Evolutionary conservation across 2,888 invertebrate species (phyloP), one percentile per base, ranked within the genome.

Genomic region (Drosophila infuscata): DNA sequence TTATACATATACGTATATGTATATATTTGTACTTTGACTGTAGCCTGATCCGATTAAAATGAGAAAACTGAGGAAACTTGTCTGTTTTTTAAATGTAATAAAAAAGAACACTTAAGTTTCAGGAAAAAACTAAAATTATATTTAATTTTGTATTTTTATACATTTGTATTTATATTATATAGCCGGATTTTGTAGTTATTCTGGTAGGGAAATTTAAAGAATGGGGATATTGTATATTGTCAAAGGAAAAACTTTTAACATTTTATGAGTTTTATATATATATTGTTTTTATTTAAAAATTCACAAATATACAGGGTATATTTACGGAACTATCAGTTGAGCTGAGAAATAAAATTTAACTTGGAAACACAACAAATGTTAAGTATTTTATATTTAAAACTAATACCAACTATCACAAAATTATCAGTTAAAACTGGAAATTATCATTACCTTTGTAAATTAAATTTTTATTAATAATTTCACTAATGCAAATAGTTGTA

Each of bases 131-230:
- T 3, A 2, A 41, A 0, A 9, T n/a, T 8, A n/a, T 3, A 41
- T 36, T 36, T 36, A 15, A 0, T 5, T 36, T 36, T 36, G 6
- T 2, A 36, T 15, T 15, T 15, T 36, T 15, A 36, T 15, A 36
- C 6, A 36, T 15, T 36, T 36, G 15, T 15, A 36, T 9, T n/a
- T 41, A 41, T n/a, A 9, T 41, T 38, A 1, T n/a, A 41, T 4
- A 3, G 3, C n/a, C 0, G 8, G n/a, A 3, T 0, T 3, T n/a
- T n/a, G n/a, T 41, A 1, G 17, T 11, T n/a, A n/a, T 11, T 41
- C n/a, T 11, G 6, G 11, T 20, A 20, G 4, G 5, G 3, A 20
- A 20, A 20, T 20, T 20, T 6, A 11, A 20, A 6, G 11, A 0
- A 20, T 1, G 20, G 1, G 6, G 6, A 43, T n/a, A n/a, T n/a